Evolutionary conservation across 1,140 invertebrate species (phyloP).

Genomic region (Lasaia peninsularis): DNA sequence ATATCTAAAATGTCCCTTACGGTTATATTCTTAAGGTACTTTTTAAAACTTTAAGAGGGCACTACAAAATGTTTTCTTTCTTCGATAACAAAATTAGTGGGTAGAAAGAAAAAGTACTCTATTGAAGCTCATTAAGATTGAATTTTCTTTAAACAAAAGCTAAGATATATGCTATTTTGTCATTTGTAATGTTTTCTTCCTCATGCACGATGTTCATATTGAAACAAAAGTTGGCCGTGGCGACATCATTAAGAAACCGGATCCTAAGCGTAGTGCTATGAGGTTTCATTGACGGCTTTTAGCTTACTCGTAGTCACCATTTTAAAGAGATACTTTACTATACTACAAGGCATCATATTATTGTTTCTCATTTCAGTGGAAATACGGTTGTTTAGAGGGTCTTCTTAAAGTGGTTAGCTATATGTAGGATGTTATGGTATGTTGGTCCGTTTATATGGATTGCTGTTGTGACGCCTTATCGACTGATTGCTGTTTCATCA

Average conservation of each 20-base stretch:
- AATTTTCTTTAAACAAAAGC: slow-evolving; percentile 4
- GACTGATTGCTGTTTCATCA: slow-evolving; percentile 27
- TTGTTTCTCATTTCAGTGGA: neutral
- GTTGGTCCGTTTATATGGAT: slow-evolving; percentile 25
- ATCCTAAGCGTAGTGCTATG: slow-evolving; percentile 38
- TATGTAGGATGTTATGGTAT: slow-evolving; percentile 26
- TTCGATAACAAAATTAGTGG: neutral
- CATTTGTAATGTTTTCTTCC: slow-evolving; percentile 18
- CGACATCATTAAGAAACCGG: slow-evolving; percentile 57
- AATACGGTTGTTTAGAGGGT: slow-evolving; percentile 15
- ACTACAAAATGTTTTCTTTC: neutral
- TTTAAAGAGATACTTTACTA: slow-evolving; percentile 18
- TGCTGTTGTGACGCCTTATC: slow-evolving; percentile 30
- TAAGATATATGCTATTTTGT: neutral
- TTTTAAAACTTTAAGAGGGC: no score
- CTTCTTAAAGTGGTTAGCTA: slow-evolving; percentile 13
- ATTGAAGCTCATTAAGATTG: neutral
- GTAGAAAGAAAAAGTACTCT: slow-evolving; percentile 7
- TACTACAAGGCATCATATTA: no score
- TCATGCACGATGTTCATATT: slow-evolving; percentile 45
- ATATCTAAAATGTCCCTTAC: slow-evolving; percentile 15
- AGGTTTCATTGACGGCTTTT: slow-evolving; percentile 52
- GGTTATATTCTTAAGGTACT: neutral
- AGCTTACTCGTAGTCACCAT: slow-evolving; percentile 17
- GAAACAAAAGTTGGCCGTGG: slow-evolving; percentile 59